Evolutionary conservation across 53 echinoderm and acorn worm species (phyloP).

Genomic region (Hippasteria phrygiana): DNA sequence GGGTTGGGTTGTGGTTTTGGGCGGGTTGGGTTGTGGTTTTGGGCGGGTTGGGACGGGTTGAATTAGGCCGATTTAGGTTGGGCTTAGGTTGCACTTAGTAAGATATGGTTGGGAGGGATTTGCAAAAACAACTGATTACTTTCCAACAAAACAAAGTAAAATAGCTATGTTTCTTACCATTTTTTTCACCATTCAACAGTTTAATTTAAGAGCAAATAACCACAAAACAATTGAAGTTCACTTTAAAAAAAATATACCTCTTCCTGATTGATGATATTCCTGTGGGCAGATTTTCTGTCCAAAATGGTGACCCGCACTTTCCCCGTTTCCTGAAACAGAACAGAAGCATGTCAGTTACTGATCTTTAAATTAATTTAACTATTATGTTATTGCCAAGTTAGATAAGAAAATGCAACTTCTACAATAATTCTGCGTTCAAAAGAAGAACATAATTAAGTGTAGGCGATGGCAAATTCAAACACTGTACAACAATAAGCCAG

Average conservation of each 20-base stretch:
- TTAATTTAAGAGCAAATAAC: not conserved
- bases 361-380: not conserved
- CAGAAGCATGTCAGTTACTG: not conserved
- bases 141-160: too few species aligned
- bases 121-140: too few species aligned
- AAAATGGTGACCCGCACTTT: constrained; percentile 77
- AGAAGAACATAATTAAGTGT: too few species aligned
- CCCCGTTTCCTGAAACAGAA: constrained; percentile 28
- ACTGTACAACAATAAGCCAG: too few species aligned
- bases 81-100: not conserved
- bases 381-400: too few species aligned
- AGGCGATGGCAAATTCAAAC: too few species aligned
- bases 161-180: too few species aligned
- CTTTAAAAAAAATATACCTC: constrained; percentile 68
- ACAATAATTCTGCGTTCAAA: too few species aligned
- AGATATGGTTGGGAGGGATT: not conserved
- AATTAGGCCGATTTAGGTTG: not conserved
- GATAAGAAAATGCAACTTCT: too few species aligned
- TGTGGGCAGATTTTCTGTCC: constrained; percentile 79
- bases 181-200: too few species aligned
- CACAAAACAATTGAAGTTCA: not conserved
- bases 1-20: not conserved
- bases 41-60: not conserved
- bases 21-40: too few species aligned
- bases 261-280: constrained; percentile 92